phyloP scores from a whole-genome alignment of 2,113 vertebrate species.

The Coregonus clupeaformis region DNA sequence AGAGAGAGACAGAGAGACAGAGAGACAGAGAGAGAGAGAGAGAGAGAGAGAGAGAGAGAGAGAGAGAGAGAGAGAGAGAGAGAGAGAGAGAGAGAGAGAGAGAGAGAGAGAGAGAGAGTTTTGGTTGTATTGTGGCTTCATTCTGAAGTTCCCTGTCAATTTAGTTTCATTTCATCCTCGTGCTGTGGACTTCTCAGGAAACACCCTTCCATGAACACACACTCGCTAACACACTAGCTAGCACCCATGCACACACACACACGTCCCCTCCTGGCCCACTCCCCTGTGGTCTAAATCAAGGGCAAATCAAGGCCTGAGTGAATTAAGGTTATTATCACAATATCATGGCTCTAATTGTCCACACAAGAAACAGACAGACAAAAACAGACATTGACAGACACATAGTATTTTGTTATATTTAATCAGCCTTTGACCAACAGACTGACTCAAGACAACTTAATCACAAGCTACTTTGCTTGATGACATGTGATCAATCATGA shows the following conservation, averaged over 20 bases:
- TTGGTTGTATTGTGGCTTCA: background rate
- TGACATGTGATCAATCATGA: conserved; percentile 54
- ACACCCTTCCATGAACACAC: background rate
- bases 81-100: too few relatives aligned
- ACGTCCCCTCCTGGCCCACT: background rate
- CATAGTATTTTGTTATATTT: too few relatives aligned
- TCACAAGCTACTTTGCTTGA: conserved; percentile 30
- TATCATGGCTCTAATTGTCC: conserved; percentile 91
- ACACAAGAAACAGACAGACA: conserved; percentile 78
- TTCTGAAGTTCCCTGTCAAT: background rate
- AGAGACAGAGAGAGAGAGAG: too few relatives aligned
- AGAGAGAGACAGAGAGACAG: too few relatives aligned
- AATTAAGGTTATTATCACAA: conserved; percentile 99
- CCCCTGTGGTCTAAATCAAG: conserved; percentile 66
- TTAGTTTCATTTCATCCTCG: too few relatives aligned
- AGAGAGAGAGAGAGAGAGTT: too few relatives aligned
- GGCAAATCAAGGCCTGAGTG: conserved; percentile 82
- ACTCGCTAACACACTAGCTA: background rate
- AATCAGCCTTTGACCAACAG: too few relatives aligned
- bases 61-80: too few relatives aligned
- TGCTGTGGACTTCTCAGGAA: too few relatives aligned
- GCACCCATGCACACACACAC: conserved; percentile 8
- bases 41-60: too few relatives aligned
- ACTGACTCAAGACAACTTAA: conserved; percentile 3
- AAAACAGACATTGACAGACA: too few relatives aligned